phyloP scores from a whole-genome alignment of 2,888 invertebrate species.

The Podotricha telesiphe region DNA sequence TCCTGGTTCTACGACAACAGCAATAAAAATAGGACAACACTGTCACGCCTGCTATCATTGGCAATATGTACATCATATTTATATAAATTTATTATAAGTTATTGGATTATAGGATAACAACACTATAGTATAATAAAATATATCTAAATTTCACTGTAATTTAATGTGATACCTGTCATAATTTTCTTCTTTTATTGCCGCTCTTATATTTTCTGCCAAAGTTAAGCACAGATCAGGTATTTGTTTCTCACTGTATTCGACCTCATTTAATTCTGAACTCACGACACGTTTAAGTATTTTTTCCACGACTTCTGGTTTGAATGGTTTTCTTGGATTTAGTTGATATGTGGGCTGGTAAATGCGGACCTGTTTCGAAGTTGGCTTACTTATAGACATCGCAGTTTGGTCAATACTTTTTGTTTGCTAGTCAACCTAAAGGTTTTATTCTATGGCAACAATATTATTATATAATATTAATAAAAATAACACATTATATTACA shows the following conservation, averaged over 20 bases:
- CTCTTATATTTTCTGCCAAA: conserved; percentile 84
- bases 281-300: conserved; percentile 84
- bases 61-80: conserved; percentile 61
- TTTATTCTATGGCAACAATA: neutral
- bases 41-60: conserved; percentile 56
- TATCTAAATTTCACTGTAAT: neutral
- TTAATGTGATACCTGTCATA: conserved; percentile 84
- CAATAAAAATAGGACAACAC: conserved; percentile 49
- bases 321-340: conserved; percentile 85
- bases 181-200: conserved; percentile 85
- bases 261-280: conserved; percentile 83
- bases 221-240: conserved; percentile 83
- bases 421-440: neutral
- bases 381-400: conserved; percentile 61
- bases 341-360: conserved; percentile 86
- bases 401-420: conserved; percentile 59
- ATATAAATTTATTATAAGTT: neutral
- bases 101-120: neutral
- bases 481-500: neutral
- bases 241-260: conserved; percentile 85
- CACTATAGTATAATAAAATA: neutral
- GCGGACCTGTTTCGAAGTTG: conserved; percentile 66
- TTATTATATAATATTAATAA: no score
- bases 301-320: conserved; percentile 84
- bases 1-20: conserved; percentile 43